These are phyloP conservation scores for Drosophila rubida DNA, from an alignment of 2,888 invertebrate genomes.

Conservation along the genomic window DNA sequence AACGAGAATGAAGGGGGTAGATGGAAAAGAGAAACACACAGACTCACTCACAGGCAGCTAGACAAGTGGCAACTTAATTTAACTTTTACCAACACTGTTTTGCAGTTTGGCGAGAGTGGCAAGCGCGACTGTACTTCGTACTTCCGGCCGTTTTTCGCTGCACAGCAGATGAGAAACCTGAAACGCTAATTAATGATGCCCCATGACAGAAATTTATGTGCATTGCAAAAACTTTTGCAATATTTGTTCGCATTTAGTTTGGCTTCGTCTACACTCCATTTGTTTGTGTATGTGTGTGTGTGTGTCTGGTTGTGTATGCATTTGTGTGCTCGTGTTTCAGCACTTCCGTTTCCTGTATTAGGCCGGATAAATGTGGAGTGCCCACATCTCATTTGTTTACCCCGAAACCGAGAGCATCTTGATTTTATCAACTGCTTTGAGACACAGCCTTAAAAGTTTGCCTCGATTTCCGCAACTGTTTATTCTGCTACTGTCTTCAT, in stretches of 20 bases:
- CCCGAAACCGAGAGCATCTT: not conserved
- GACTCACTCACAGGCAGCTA: not conserved
- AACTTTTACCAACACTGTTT: slow-evolving; percentile 67
- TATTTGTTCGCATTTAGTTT: slow-evolving; percentile 80
- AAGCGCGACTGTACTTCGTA: slow-evolving; percentile 74
- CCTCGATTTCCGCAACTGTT: not conserved
- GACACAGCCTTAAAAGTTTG: not conserved
- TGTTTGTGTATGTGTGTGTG: slow-evolving; percentile 13
- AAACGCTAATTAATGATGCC: slow-evolving; percentile 83
- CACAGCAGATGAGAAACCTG: slow-evolving; percentile 36
- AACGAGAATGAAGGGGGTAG: not conserved
- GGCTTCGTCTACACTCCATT: slow-evolving; percentile 18
- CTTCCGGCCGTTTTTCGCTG: slow-evolving; percentile 51
- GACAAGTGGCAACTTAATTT: slow-evolving; percentile 70
- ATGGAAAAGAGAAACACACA: slow-evolving; percentile 6
- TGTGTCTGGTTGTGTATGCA: slow-evolving; percentile 18
- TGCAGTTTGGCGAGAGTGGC: slow-evolving; percentile 30
- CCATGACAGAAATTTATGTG: slow-evolving; percentile 84
- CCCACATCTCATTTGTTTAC: slow-evolving; percentile 55
- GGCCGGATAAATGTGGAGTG: slow-evolving; percentile 51
- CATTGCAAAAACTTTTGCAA: slow-evolving; percentile 82
- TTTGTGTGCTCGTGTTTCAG: slow-evolving; percentile 53
- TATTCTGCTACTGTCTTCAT: not conserved
- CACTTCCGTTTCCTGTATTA: slow-evolving; percentile 76
- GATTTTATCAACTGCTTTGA: slow-evolving; percentile 5